Evolutionary conservation across 2,797 vertebrate species (phyloP).

Genomic region (Sphenopsis melanotis): DNA sequence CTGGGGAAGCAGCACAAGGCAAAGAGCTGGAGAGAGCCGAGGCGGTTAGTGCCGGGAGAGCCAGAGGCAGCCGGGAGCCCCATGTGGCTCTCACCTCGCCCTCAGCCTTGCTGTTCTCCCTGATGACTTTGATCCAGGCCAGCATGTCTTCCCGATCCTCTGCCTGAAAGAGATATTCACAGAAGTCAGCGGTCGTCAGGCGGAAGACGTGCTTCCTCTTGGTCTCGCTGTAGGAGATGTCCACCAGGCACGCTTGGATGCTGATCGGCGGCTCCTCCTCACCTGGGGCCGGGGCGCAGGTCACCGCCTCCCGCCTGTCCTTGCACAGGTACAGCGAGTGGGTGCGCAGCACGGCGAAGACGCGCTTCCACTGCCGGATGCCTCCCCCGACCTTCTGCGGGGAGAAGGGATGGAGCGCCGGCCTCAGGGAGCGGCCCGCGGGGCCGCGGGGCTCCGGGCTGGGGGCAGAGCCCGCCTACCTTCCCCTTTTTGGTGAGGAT

Average conservation of each 20-base stretch:
- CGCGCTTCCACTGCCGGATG: constrained; percentile 95
- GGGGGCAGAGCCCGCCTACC: constrained; percentile 67
- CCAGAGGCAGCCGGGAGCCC: constrained; percentile 60
- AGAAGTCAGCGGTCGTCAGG: constrained; percentile 98
- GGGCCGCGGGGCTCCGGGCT: not conserved
- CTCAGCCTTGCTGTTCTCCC: constrained; percentile 94
- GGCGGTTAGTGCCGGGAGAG: constrained; percentile 38
- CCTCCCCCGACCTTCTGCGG: constrained; percentile 92
- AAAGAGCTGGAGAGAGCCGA: constrained; percentile 49
- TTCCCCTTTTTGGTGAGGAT: constrained; percentile 98
- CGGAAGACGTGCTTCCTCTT: constrained; percentile 94
- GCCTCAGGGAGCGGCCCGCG: not conserved
- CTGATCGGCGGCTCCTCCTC: constrained; percentile 95
- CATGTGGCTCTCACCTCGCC: constrained; percentile 85
- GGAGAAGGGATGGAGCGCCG: not conserved
- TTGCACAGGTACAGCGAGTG: constrained; percentile 94
- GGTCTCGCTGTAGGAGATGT: constrained; percentile 98
- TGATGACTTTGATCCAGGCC: constrained; percentile 95
- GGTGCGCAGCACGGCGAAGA: constrained; percentile 89
- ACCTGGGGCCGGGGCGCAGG: constrained; percentile 77
- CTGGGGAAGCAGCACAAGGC: constrained; percentile 45
- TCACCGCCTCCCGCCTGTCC: constrained; percentile 92
- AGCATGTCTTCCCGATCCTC: constrained; percentile 98
- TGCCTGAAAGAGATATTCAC: constrained; percentile 99
- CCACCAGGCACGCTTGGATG: constrained; percentile 95